phyloP scores from a whole-genome alignment of 1,140 invertebrate species.

The Cyrtorhinus lividipennis region DNA sequence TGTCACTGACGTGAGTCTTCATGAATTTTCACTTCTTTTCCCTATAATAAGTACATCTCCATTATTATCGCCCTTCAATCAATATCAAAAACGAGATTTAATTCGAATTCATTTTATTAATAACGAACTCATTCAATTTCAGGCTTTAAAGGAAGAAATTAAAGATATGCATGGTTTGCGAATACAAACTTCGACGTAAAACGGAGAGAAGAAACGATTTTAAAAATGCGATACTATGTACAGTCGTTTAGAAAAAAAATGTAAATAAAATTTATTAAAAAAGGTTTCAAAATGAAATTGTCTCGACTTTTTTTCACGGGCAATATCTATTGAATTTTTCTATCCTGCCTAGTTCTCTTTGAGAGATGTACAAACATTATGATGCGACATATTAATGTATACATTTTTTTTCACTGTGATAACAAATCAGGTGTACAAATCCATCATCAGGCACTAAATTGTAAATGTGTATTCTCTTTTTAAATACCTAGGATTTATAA shows the following conservation, averaged over 20 bases:
- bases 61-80: no score
- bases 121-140: slow-evolving; percentile 25
- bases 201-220: no score
- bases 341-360: neutral
- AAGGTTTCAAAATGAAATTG: slow-evolving; percentile 9
- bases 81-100: slow-evolving; percentile 10
- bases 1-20: slow-evolving; percentile 49
- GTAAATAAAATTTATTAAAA: slow-evolving; percentile 9
- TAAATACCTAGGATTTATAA: slow-evolving; percentile 20
- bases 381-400: neutral
- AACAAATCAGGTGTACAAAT: slow-evolving; percentile 19
- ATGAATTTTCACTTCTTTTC: no score
- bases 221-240: no score
- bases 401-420: slow-evolving; percentile 7
- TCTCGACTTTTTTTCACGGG: neutral
- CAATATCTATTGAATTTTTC: slow-evolving; percentile 5
- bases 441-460: slow-evolving; percentile 19
- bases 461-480: slow-evolving; percentile 18
- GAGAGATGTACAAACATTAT: slow-evolving; percentile 3
- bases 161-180: slow-evolving; percentile 71
- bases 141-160: slow-evolving; percentile 52
- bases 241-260: no score
- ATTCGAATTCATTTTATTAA: slow-evolving; percentile 6
- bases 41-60: no score
- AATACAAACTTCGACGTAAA: slow-evolving; percentile 41